A percentile compares a stretch with the other conserved stretches of the same genome.
Conservation (phyloP, 2,113 vertebrate species). For the Crotalus tigris region DNA sequence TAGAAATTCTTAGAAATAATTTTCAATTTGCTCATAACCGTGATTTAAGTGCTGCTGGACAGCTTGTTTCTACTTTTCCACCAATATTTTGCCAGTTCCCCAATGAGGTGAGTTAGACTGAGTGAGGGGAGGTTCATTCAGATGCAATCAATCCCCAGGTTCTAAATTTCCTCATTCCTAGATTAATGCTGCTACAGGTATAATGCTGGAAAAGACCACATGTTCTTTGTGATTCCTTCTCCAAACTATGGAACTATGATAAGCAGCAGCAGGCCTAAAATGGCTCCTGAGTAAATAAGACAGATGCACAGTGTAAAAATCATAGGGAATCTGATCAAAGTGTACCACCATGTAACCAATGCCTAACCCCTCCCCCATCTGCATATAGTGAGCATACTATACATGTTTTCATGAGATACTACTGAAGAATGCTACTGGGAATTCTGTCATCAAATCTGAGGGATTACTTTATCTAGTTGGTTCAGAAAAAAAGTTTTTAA, state of each 20-base stretch:
- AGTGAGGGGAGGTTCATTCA: background rate
- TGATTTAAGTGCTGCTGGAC: background rate
- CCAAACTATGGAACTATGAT: background rate
- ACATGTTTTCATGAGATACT: background rate
- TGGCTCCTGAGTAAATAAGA: background rate
- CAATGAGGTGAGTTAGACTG: background rate
- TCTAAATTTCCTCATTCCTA: background rate
- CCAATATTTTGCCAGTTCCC: background rate
- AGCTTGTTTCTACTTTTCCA: background rate
- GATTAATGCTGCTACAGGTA: background rate
- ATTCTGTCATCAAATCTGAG: background rate
- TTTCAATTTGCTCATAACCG: background rate
- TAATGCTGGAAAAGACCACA: background rate
- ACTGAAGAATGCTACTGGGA: background rate
- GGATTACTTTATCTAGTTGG: background rate
- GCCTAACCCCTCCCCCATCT: background rate
- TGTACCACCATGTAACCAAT: background rate
- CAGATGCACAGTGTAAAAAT: background rate
- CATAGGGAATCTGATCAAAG: background rate
- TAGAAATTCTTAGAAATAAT: background rate
- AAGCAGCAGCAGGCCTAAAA: background rate
- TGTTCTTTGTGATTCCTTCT: background rate
- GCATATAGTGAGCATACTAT: background rate
- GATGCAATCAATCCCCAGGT: background rate
- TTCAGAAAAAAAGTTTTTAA: background rate